phyloP scores from a whole-genome alignment of 2,888 invertebrate genomes.

The Scaptomyza parva region DNA sequence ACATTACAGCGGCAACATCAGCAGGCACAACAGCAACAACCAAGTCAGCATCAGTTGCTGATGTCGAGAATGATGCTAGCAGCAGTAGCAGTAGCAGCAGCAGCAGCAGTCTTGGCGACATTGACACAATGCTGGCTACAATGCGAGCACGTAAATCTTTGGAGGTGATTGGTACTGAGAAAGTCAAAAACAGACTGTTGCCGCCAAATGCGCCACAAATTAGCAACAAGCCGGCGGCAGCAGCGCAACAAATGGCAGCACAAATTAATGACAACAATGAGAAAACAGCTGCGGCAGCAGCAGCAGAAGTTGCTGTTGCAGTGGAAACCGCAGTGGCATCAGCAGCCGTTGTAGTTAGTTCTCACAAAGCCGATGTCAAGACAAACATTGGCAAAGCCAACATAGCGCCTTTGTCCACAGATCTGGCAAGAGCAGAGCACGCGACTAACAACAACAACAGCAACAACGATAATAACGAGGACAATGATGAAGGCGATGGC shows the following conservation, averaged over 20 bases:
- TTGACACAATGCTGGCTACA: slow-evolving; percentile 63
- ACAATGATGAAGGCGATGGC: slow-evolving; percentile 41
- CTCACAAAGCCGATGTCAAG: slow-evolving; percentile 43
- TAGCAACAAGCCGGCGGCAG: slow-evolving; percentile 74
- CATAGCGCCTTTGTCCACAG: slow-evolving; percentile 47
- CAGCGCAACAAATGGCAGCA: slow-evolving; percentile 55
- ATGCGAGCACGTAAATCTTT: slow-evolving; percentile 82
- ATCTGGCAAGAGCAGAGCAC: slow-evolving; percentile 41
- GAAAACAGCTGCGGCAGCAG: slow-evolving; percentile 33
- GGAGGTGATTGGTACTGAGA: slow-evolving; percentile 60
- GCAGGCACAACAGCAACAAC: slow-evolving; percentile 40
- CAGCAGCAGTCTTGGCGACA: slow-evolving; percentile 46
- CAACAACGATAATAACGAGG: slow-evolving; percentile 28
- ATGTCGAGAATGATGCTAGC: slow-evolving; percentile 50
- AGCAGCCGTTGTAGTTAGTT: slow-evolving; percentile 38
- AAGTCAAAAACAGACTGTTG: slow-evolving; percentile 49
- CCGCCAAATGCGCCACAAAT: slow-evolving; percentile 81
- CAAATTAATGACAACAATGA: slow-evolving; percentile 68
- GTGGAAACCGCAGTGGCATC: slow-evolving; percentile 20
- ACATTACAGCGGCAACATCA: slow-evolving; percentile 57
- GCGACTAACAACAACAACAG: slow-evolving; percentile 28
- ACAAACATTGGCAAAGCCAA: slow-evolving; percentile 38
- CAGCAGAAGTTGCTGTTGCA: slow-evolving; percentile 21
- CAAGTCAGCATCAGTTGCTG: slow-evolving; percentile 31
- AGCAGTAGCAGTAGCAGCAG: slow-evolving; percentile 28